Conservation (phyloP, 2,888 invertebrate genomes). For the Augiades crinisus region DNA sequence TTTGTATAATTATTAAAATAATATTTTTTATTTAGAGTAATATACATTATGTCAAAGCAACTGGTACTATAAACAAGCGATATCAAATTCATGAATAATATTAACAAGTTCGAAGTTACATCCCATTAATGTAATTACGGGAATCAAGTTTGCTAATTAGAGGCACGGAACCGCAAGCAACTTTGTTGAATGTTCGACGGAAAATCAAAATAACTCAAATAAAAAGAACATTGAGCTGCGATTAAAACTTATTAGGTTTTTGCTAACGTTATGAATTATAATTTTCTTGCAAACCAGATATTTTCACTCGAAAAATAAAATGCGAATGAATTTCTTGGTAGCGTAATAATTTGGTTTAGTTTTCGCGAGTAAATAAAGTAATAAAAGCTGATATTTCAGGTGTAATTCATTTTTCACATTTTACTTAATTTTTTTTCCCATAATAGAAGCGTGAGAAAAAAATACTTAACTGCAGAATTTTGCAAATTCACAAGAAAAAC, state of each 20-base stretch:
- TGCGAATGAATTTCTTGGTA: too few relatives aligned
- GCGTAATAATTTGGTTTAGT: too few relatives aligned
- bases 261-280: background rate
- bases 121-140: slow-evolving; percentile 3
- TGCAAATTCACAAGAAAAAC: slow-evolving; percentile 15
- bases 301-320: too few relatives aligned
- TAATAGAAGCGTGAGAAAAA: too few relatives aligned
- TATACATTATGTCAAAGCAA: too few relatives aligned
- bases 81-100: background rate
- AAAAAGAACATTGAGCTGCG: slow-evolving; percentile 30
- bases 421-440: too few relatives aligned
- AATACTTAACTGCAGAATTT: slow-evolving; percentile 4
- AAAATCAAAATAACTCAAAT: slow-evolving; percentile 44
- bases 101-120: background rate
- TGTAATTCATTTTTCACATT: too few relatives aligned
- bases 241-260: slow-evolving; percentile 6
- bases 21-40: too few relatives aligned
- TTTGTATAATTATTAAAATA: too few relatives aligned
- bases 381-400: too few relatives aligned
- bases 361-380: too few relatives aligned
- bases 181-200: slow-evolving; percentile 45
- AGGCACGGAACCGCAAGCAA: slow-evolving; percentile 41
- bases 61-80: too few relatives aligned
- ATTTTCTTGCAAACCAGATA: background rate
- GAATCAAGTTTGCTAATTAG: slow-evolving; percentile 46